phyloP scores from a whole-genome alignment of 1,140 invertebrate species.

The Meloidogyne floridensis region DNA sequence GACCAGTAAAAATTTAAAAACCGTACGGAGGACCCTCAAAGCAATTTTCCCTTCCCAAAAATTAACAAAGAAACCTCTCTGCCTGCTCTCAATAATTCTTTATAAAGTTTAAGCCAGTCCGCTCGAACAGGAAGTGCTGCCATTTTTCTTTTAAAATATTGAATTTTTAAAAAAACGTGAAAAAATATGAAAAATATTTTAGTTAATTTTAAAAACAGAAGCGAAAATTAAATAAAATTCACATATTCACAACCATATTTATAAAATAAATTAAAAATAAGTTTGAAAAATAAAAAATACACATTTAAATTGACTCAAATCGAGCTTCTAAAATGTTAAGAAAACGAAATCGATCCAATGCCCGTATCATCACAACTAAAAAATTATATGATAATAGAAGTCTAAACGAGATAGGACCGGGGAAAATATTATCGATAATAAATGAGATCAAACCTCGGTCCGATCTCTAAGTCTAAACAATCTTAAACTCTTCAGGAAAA shows the following conservation, averaged over 20 bases:
- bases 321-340: conserved; percentile 37
- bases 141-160: not conserved
- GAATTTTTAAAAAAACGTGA: not conserved
- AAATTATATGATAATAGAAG: no score
- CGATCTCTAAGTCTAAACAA: not conserved
- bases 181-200: not conserved
- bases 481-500: not conserved
- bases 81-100: conserved; percentile 31
- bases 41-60: no score
- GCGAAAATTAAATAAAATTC: not conserved
- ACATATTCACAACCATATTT: not conserved
- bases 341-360: conserved; percentile 26
- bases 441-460: no score
- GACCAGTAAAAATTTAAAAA: no score
- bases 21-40: no score
- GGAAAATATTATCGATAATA: no score
- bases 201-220: not conserved
- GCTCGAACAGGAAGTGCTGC: not conserved
- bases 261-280: not conserved
- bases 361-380: conserved; percentile 34
- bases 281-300: not conserved
- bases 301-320: conserved; percentile 27
- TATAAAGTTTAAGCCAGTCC: conserved; percentile 36
- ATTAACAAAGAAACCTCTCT: conserved; percentile 12
- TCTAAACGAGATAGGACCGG: no score